Conservation (phyloP, 2,888 invertebrate species). For the Pristionchus entomophagus region DNA sequence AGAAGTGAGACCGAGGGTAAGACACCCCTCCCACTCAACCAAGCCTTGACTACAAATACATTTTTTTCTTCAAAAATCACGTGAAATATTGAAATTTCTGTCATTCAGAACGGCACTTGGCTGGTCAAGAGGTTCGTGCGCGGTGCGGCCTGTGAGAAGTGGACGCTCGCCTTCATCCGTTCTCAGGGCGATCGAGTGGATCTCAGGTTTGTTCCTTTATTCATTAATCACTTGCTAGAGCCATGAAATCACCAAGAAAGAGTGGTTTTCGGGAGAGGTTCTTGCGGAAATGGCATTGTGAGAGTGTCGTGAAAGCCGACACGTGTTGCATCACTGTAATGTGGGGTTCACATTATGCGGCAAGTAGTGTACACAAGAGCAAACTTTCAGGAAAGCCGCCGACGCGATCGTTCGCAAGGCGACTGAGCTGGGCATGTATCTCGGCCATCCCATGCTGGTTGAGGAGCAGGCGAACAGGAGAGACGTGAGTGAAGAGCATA, state of each 20-base stretch:
- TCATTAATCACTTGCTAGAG: too few relatives aligned
- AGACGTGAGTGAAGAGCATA: background rate
- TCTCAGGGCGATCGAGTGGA: background rate
- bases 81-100: background rate
- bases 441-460: background rate
- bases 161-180: background rate
- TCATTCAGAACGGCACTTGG: background rate
- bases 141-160: background rate
- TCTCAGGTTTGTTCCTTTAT: background rate
- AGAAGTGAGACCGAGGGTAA: background rate
- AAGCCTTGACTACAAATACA: background rate
- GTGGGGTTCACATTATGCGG: too few relatives aligned
- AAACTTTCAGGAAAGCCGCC: background rate
- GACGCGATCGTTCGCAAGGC: background rate
- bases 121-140: background rate
- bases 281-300: too few relatives aligned
- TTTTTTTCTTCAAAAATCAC: background rate
- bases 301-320: too few relatives aligned
- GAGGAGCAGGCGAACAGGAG: background rate
- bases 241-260: too few relatives aligned
- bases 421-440: background rate
- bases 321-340: too few relatives aligned
- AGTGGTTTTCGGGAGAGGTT: too few relatives aligned
- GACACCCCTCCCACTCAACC: background rate
- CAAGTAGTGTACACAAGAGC: too few relatives aligned